Percentiles rank a stretch among this genome's conserved stretches.
phyloP scores from a whole-genome alignment of 2,888 invertebrate genomes.

The Bibio marci region DNA sequence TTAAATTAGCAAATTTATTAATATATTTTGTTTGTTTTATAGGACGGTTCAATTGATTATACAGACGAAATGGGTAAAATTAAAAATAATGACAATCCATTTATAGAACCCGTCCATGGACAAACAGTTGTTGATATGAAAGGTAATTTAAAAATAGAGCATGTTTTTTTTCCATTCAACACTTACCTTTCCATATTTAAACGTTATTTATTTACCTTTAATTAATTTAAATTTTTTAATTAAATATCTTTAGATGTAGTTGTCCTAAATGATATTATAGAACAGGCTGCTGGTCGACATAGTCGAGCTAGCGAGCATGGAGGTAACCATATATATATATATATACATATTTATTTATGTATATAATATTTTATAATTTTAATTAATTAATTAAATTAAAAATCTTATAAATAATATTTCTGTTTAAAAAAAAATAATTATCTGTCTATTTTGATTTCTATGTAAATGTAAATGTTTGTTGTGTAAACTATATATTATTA shows the following conservation, averaged over 20 bases:
- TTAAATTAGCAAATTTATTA: no score
- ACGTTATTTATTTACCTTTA: not conserved
- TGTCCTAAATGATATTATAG: constrained; percentile 92
- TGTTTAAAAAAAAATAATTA: no score
- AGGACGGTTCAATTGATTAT: constrained; percentile 68
- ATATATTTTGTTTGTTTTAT: constrained; percentile 13
- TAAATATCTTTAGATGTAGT: constrained; percentile 62
- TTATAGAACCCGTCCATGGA: constrained; percentile 72
- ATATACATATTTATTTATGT: no score
- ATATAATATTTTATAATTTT: no score
- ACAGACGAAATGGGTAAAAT: constrained; percentile 66
- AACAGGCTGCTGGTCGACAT: constrained; percentile 82
- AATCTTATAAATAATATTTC: no score
- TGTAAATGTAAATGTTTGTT: no score
- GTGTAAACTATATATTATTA: no score
- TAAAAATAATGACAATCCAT: constrained; percentile 77
- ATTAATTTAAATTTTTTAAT: not conserved
- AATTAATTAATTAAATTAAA: no score
- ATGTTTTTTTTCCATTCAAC: constrained; percentile 4
- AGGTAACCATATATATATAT: constrained; percentile 33
- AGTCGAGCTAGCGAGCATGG: constrained; percentile 74
- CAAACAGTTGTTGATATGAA: constrained; percentile 89
- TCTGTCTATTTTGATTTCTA: no score
- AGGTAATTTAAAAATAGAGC: constrained; percentile 36
- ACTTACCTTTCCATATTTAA: not conserved